These are phyloP conservation scores for Hydrozoanthus tunicans DNA, from an alignment of 64 coral and sea anemone genomes.

Conservation along the genomic window DNA sequence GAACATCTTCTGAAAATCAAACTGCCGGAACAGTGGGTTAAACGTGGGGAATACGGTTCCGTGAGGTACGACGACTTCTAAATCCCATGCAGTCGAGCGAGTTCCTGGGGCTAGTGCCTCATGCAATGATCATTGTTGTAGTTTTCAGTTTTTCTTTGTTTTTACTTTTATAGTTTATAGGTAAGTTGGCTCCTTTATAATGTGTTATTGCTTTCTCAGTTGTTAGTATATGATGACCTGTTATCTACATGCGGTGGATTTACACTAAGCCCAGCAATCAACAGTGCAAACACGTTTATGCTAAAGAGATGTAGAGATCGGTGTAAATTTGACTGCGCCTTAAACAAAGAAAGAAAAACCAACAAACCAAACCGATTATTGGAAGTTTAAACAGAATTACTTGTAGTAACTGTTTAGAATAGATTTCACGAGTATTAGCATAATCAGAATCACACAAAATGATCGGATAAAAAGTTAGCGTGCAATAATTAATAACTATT, in stretches of 20 bases:
- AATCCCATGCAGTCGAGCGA: not conserved
- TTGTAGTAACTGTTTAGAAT: constrained; percentile 15
- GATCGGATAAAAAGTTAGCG: not conserved
- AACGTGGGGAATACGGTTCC: not conserved
- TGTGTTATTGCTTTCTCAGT: not conserved
- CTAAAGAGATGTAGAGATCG: not conserved
- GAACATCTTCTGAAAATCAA: not conserved
- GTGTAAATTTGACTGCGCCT: not conserved
- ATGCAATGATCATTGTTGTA: constrained; percentile 49
- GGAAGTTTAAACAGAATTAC: not conserved
- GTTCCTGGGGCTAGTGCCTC: constrained; percentile 22
- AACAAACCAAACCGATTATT: constrained; percentile 10
- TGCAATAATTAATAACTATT: constrained; percentile 34
- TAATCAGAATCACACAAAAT: not conserved
- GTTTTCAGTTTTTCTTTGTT: constrained; percentile 1
- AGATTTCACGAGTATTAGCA: not conserved
- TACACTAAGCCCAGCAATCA: not conserved
- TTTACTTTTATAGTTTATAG: not conserved
- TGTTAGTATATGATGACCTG: constrained; percentile 23
- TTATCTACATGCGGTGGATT: constrained; percentile 6
- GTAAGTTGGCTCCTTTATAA: constrained; percentile 4
- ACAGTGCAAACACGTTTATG: constrained; percentile 6
- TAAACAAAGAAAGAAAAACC: constrained; percentile 11
- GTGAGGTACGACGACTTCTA: not conserved
- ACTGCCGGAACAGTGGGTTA: not conserved